Evolutionary conservation across 2,888 invertebrate species (phyloP).

Genomic region (Rhagonycha lutea): DNA sequence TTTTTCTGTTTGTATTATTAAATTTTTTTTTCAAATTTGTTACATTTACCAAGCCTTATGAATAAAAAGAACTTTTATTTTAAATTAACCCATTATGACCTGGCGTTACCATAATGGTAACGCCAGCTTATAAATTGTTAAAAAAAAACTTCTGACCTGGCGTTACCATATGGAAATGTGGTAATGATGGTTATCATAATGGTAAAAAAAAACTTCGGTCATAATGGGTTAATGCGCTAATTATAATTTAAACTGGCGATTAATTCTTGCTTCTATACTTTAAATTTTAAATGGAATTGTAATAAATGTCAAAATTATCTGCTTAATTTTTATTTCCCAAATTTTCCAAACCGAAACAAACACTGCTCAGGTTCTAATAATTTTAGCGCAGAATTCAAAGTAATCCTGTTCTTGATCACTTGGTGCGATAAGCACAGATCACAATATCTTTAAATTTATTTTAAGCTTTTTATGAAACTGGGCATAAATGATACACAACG

Average conservation of each 20-base stretch:
- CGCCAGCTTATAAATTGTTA: too few species aligned
- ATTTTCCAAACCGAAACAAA: neutral
- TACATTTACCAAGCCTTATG: neutral
- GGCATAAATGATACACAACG: too few species aligned
- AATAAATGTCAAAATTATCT: neutral
- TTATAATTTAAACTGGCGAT: neutral
- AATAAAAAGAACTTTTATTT: neutral
- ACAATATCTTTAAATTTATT: too few species aligned
- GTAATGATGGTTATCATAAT: too few species aligned
- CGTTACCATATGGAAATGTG: too few species aligned
- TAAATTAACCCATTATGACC: too few species aligned
- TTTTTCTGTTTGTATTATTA: neutral
- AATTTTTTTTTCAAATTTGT: neutral
- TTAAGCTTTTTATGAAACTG: too few species aligned
- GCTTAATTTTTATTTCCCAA: neutral
- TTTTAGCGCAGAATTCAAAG: neutral
- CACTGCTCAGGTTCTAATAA: neutral
- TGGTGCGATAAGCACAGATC: too few species aligned
- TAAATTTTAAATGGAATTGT: neutral
- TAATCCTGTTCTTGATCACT: neutral
- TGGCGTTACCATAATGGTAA: too few species aligned
- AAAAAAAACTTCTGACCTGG: too few species aligned
- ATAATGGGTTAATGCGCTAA: neutral
- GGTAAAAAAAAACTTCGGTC: too few species aligned
- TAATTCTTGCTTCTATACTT: neutral